Evolutionary conservation across 2,797 vertebrate species (phyloP).

Genomic region (Oryzias dopingdopingensis): DNA sequence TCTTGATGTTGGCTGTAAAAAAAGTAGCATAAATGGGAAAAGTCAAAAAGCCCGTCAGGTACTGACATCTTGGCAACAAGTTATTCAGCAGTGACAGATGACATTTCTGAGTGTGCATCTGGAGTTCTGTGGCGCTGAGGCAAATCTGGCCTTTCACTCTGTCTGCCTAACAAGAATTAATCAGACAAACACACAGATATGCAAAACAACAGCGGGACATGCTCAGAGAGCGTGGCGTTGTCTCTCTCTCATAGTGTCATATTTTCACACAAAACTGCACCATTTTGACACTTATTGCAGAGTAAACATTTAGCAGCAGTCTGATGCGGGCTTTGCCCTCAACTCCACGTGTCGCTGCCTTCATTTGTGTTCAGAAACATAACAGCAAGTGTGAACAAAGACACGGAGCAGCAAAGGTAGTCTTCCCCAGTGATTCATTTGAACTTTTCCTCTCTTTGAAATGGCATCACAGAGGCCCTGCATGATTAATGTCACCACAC

Average conservation of each 20-base stretch:
- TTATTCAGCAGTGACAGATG: slow-evolving; percentile 70
- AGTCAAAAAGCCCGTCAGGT: slow-evolving; percentile 67
- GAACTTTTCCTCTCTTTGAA: slow-evolving; percentile 69
- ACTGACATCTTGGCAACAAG: slow-evolving; percentile 59
- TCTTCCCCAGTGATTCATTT: slow-evolving; percentile 59
- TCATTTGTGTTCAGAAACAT: slow-evolving; percentile 32
- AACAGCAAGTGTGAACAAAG: slow-evolving; percentile 31
- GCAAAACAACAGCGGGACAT: slow-evolving; percentile 54
- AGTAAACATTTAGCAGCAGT: slow-evolving; percentile 29
- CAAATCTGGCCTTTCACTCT: slow-evolving; percentile 70
- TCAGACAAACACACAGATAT: slow-evolving; percentile 42
- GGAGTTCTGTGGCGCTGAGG: slow-evolving; percentile 57
- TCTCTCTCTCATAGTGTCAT: too few relatives aligned
- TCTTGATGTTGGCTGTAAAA: slow-evolving; percentile 20
- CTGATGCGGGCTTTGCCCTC: slow-evolving; percentile 20
- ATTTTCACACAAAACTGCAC: too few relatives aligned
- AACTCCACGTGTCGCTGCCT: slow-evolving; percentile 31
- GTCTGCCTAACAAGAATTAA: slow-evolving; percentile 64
- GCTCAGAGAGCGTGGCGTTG: slow-evolving; percentile 5
- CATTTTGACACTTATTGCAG: slow-evolving; percentile 20
- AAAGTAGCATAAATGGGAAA: slow-evolving; percentile 48
- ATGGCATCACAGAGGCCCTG: slow-evolving; percentile 63
- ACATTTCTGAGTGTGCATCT: slow-evolving; percentile 73
- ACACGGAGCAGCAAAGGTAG: slow-evolving; percentile 32
- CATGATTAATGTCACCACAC: slow-evolving; percentile 59